Conservation (phyloP, 1,140 invertebrate genomes). For the Cydia amplana region DNA sequence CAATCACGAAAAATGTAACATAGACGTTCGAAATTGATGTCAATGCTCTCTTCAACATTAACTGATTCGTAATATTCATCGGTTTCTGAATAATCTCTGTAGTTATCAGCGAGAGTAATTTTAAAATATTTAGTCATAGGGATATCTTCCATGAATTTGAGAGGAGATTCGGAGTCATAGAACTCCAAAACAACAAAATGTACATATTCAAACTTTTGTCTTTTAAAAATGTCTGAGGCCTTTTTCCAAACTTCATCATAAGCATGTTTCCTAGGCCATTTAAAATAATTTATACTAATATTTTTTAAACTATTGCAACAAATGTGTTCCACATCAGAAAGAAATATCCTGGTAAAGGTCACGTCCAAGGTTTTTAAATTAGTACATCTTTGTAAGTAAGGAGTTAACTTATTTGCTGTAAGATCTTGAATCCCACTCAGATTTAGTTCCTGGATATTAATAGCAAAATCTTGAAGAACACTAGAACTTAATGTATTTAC, state of each 20-base stretch:
- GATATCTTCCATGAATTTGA: slow-evolving; percentile 38
- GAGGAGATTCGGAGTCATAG: slow-evolving; percentile 37
- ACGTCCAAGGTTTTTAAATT: slow-evolving; percentile 40
- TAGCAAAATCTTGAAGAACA: slow-evolving; percentile 35
- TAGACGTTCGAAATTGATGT: slow-evolving; percentile 37
- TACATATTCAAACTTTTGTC: slow-evolving; percentile 35
- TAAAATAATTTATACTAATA: slow-evolving; percentile 44
- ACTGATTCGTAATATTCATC: slow-evolving; percentile 14
- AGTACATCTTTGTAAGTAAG: slow-evolving; percentile 33
- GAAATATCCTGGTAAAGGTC: slow-evolving; percentile 42
- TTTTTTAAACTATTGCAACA: slow-evolving; percentile 39
- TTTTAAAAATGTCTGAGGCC: slow-evolving; percentile 34
- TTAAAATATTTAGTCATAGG: slow-evolving; percentile 39
- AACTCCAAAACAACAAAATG: slow-evolving; percentile 43
- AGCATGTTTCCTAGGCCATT: slow-evolving; percentile 30
- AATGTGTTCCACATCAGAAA: slow-evolving; percentile 38
- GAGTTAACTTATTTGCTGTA: slow-evolving; percentile 34
- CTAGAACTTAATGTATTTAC: slow-evolving; percentile 35
- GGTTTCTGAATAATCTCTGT: slow-evolving; percentile 37
- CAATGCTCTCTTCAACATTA: slow-evolving; percentile 24
- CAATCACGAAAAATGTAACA: slow-evolving; percentile 39
- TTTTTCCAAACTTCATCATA: slow-evolving; percentile 33
- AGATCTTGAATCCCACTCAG: slow-evolving; percentile 42
- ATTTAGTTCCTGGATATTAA: slow-evolving; percentile 37
- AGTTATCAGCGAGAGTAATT: slow-evolving; percentile 44